Conservation (phyloP, 2,888 invertebrate genomes). For the Enchytraeus crypticus region DNA sequence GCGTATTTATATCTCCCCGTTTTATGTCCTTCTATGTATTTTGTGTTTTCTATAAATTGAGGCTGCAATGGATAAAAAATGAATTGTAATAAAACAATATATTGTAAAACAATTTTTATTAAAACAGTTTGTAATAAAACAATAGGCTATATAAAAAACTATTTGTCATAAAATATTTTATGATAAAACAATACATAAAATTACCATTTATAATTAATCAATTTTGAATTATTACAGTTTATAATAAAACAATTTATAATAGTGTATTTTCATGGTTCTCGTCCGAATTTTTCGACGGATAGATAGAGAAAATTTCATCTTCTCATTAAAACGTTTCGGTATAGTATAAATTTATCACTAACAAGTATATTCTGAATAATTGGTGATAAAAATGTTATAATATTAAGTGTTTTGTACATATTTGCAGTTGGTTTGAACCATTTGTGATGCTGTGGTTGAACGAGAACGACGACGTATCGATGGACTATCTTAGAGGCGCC, state of each 20-base stretch:
- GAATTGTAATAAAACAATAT: too few relatives aligned
- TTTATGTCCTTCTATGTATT: not conserved
- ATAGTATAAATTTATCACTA: not conserved
- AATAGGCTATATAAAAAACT: too few relatives aligned
- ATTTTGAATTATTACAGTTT: too few relatives aligned
- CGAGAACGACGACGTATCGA: constrained; percentile 96
- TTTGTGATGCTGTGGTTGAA: constrained; percentile 99
- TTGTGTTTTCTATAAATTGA: too few relatives aligned
- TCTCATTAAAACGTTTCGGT: not conserved
- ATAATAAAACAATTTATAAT: too few relatives aligned
- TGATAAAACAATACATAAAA: too few relatives aligned
- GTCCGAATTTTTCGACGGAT: not conserved
- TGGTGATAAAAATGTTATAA: not conserved
- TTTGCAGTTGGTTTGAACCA: constrained; percentile 86
- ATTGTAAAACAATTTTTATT: too few relatives aligned
- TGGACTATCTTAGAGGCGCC: constrained; percentile 96
- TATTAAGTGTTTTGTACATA: not conserved
- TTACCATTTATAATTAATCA: too few relatives aligned
- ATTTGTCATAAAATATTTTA: too few relatives aligned
- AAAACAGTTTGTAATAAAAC: too few relatives aligned
- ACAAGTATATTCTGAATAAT: not conserved
- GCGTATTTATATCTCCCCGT: constrained; percentile 33
- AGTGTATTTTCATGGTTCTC: too few relatives aligned
- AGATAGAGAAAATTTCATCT: not conserved
- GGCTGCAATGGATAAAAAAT: too few relatives aligned